These are phyloP conservation scores for Sparidentex hasta DNA, from an alignment of 2,797 vertebrate genomes.

Conservation along the genomic window DNA sequence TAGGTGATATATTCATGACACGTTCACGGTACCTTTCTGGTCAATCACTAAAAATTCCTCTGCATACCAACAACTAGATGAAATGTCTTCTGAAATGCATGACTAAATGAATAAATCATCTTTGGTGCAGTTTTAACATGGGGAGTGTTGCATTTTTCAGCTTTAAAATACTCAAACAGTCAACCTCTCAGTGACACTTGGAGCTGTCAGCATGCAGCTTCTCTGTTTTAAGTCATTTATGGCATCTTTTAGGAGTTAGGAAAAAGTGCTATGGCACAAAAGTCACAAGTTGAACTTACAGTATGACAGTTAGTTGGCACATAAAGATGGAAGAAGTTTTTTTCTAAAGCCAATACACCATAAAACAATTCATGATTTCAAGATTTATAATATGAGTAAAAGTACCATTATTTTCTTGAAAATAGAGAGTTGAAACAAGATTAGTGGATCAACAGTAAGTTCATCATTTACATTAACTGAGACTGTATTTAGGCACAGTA, in stretches of 20 bases:
- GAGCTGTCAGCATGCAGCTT: constrained; percentile 21
- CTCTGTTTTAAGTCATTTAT: neutral
- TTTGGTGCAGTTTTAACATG: constrained; percentile 5
- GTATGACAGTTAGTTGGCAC: no score
- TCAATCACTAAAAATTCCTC: constrained; percentile 33
- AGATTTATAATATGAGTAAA: no score
- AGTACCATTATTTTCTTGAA: no score
- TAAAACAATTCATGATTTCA: no score
- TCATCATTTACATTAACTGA: neutral
- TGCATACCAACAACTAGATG: constrained; percentile 14
- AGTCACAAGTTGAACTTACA: neutral
- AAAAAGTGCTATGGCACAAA: neutral
- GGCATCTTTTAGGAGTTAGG: constrained; percentile 12
- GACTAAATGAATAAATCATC: constrained; percentile 43
- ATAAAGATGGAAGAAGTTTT: neutral
- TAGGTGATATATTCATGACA: constrained; percentile 31
- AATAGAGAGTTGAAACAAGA: neutral
- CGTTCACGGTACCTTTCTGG: constrained; percentile 24
- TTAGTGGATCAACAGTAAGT: neutral
- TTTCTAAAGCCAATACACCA: neutral
- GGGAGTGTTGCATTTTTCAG: constrained; percentile 5
- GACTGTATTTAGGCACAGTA: neutral
- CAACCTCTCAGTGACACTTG: constrained; percentile 21
- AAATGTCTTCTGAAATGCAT: constrained; percentile 21
- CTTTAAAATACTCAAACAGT: constrained; percentile 18